A percentile compares a stretch with the other conserved stretches of the same genome.
These are phyloP conservation scores for Neogobius melanostomus DNA, from an alignment of 2,113 vertebrate species.

Conservation along the genomic window DNA sequence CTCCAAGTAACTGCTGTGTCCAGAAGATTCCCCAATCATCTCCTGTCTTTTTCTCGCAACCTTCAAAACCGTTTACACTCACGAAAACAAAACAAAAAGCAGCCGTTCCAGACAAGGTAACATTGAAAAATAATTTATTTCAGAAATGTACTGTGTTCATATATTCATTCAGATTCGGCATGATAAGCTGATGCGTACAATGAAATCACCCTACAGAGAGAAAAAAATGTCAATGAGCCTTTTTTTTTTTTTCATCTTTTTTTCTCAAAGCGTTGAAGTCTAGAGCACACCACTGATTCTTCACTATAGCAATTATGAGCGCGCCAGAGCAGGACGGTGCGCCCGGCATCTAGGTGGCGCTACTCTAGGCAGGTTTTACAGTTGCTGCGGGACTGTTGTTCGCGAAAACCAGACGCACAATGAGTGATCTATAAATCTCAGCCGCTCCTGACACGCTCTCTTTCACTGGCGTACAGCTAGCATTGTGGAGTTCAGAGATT, in stretches of 20 bases:
- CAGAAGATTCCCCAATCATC: no score
- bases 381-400: conserved; percentile 62
- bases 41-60: neutral
- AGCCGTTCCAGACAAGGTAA: conserved; percentile 42
- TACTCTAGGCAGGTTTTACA: conserved; percentile 58
- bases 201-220: conserved; percentile 74
- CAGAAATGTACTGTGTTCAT: conserved; percentile 77
- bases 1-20: neutral
- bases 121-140: conserved; percentile 82
- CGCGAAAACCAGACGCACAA: conserved; percentile 55
- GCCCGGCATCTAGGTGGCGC: conserved; percentile 35
- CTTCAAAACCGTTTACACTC: neutral
- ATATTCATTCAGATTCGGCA: conserved; percentile 76
- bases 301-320: conserved; percentile 61
- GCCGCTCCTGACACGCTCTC: conserved; percentile 23
- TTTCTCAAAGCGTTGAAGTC: conserved; percentile 47
- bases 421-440: conserved; percentile 66
- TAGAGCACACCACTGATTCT: conserved; percentile 68
- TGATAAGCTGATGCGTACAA: conserved; percentile 74
- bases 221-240: conserved; percentile 37
- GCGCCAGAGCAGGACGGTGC: conserved; percentile 19
- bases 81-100: neutral
- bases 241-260: conserved; percentile 34
- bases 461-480: conserved; percentile 28
- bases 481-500: conserved; percentile 54